Base-by-base conservation (phyloP, 2,888 invertebrate species). In the Steinernema scapterisci region DNA sequence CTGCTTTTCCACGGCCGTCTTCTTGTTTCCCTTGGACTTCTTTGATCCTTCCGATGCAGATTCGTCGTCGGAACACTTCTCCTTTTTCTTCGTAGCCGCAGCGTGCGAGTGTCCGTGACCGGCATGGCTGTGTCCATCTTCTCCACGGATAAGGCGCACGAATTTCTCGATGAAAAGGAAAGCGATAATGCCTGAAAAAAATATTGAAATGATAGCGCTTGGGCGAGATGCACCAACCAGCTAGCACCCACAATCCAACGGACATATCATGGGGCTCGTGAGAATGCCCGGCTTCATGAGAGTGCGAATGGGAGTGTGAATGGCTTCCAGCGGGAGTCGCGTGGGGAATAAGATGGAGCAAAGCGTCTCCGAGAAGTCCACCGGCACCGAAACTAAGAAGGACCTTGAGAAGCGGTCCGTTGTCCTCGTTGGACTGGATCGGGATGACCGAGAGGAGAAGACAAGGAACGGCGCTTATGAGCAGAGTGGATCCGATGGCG, bases 321-420 rank as follows among this genome's bases (percentile, higher is more conserved):
- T 95, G 94, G 9, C 92, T 91, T 25, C 79, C 81, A 48, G 81
- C 91, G 80, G 90, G 90, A 38, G 92, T 70, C 11, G 99, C 96
- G 89, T 99, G 99, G 0, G 99, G 99, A 87, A 99, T 99, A 79
- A 99, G 90, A 90, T 99, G 99, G 6, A 99, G 91, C 89, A 99
- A 99, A 0, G 99, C 97, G 90, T 99, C 99, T 7, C 99, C 99
- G 0, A 99, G 91, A 16, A 99, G 91, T 63, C 86, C 99, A 95
- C 54, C 96, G 0, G 95, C 95, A 0, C 95, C 96, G 89, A 96
- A 96, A 19, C 95, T 94, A 63, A 96, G 89, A 70, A 96, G 81
- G 46, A 86, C 81, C 75, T 87, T 86, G 45, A 87, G 80, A 27
- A 87, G 78, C 25, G 84, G 78, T 76, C 82, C 43, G 79, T 83